phyloP scores from a whole-genome alignment of 2,113 vertebrate genomes.

The Malurus cyaneus region DNA sequence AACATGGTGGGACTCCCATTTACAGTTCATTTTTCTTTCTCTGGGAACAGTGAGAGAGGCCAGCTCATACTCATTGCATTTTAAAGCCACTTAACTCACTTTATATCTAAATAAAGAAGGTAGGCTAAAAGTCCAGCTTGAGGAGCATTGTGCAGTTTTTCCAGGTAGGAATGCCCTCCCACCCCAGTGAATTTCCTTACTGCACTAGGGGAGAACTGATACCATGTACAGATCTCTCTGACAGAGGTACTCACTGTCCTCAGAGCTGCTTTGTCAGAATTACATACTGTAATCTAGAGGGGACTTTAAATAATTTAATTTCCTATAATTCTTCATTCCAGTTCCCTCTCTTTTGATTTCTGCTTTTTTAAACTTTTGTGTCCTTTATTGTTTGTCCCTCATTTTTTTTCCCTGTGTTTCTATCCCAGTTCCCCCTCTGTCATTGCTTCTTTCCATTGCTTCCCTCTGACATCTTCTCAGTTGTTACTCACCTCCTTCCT shows the following conservation, averaged over 20 bases:
- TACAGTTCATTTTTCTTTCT: background rate
- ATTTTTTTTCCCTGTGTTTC: background rate
- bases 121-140: background rate
- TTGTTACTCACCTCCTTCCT: background rate
- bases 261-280: background rate
- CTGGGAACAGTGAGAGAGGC: background rate
- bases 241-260: background rate
- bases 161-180: background rate
- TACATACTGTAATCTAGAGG: background rate
- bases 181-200: background rate
- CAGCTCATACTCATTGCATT: background rate
- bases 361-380: background rate
- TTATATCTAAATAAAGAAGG: background rate
- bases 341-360: background rate
- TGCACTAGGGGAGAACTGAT: background rate
- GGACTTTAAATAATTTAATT: background rate
- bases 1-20: background rate
- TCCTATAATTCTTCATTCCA: background rate
- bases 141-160: background rate
- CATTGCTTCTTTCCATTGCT: background rate
- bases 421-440: background rate
- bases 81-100: background rate
- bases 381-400: background rate
- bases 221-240: background rate
- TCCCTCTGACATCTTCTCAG: background rate